phyloP scores from a whole-genome alignment of 2,797 vertebrate genomes.

The Bradypodion ventrale region DNA sequence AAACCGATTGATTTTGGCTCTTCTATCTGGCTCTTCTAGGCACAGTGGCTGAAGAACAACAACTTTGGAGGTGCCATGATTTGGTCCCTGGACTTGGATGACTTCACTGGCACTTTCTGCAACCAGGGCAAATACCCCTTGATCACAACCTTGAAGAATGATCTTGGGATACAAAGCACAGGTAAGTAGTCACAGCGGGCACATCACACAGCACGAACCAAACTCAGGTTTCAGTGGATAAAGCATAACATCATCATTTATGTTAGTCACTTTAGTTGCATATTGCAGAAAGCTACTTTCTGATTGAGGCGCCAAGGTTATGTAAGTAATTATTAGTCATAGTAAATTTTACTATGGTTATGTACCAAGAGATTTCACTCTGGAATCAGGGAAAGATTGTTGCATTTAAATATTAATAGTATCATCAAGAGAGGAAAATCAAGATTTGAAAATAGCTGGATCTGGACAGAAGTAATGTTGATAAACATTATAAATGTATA shows the following conservation, averaged over 20 bases:
- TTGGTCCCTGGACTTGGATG: constrained; percentile 78
- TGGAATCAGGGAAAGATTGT: not conserved
- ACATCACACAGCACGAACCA: too few species aligned
- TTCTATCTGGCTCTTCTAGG: constrained; percentile 43
- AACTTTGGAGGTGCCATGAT: constrained; percentile 78
- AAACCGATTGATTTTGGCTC: not conserved
- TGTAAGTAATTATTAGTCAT: not conserved
- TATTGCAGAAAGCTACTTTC: not conserved
- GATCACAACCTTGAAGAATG: constrained; percentile 49
- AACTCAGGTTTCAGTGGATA: too few species aligned
- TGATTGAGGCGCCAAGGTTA: not conserved
- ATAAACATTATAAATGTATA: too few species aligned
- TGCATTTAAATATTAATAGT: not conserved
- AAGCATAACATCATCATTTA: too few species aligned
- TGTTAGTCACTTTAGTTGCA: not conserved
- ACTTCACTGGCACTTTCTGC: constrained; percentile 76
- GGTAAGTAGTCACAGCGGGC: constrained; percentile 44
- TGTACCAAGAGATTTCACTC: not conserved
- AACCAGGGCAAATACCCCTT: constrained; percentile 75
- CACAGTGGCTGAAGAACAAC: constrained; percentile 74
- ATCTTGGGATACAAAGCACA: constrained; percentile 41
- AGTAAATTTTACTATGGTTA: not conserved
- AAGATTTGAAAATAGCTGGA: not conserved
- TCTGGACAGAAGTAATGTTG: not conserved
- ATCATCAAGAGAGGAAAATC: too few species aligned